A percentile compares a stretch with the other conserved stretches of the same genome.
phyloP scores from a whole-genome alignment of 2,113 vertebrate species.

The Datnioides undecimradiatus region DNA sequence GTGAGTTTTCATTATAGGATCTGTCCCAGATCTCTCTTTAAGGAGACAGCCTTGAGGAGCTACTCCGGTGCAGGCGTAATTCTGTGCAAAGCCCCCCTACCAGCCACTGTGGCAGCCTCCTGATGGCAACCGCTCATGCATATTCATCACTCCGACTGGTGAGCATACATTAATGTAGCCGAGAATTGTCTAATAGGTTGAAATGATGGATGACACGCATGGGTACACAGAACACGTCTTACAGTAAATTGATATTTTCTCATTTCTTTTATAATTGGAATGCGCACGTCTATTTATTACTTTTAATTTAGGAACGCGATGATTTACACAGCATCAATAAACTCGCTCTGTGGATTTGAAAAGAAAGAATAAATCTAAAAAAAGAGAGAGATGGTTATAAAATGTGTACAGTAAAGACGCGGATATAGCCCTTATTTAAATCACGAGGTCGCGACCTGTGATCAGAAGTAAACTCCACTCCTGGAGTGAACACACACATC shows the following conservation, averaged over 20 bases:
- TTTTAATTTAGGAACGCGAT: conserved; percentile 3
- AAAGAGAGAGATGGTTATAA: conserved; percentile 13
- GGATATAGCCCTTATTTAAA: conserved; percentile 82
- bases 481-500: conserved; percentile 62
- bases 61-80: conserved; percentile 41
- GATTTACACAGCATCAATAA: background rate
- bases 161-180: conserved; percentile 37
- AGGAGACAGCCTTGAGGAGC: conserved; percentile 61
- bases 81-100: conserved; percentile 53
- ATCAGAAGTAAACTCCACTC: conserved; percentile 80
- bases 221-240: conserved; percentile 37
- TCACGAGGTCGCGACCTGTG: conserved; percentile 78
- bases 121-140: conserved; percentile 55
- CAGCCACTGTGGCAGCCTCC: conserved; percentile 47
- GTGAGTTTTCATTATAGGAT: conserved; percentile 72
- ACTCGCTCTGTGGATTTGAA: background rate
- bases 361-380: background rate
- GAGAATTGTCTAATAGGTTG: conserved; percentile 42
- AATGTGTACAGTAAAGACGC: conserved; percentile 21
- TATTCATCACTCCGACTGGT: conserved; percentile 64
- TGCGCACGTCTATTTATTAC: conserved; percentile 1
- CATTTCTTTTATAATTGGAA: conserved; percentile 39
- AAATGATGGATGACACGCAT: conserved; percentile 59
- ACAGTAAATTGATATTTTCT: conserved; percentile 46
- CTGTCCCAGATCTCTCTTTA: conserved; percentile 73